phyloP scores from a whole-genome alignment of 2,888 invertebrate species.

The Lasioglossum malachurum region DNA sequence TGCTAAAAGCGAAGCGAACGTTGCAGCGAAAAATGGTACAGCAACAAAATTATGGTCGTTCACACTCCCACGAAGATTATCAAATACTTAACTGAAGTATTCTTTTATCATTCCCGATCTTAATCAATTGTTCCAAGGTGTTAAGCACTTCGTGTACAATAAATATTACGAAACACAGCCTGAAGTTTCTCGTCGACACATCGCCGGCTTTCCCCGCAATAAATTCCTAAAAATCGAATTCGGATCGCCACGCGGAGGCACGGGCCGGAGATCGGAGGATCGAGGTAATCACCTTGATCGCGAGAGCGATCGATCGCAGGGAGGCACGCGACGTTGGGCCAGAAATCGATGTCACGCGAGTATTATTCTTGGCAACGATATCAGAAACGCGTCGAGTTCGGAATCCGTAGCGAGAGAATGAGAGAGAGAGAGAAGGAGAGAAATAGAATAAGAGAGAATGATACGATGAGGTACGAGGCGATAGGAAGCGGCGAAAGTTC shows the following conservation, averaged over 20 bases:
- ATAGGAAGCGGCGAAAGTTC: conserved; percentile 33
- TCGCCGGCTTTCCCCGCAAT: not conserved
- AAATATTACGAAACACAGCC: not conserved
- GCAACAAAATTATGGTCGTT: not conserved
- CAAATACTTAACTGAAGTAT: not conserved
- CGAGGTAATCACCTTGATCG: conserved; percentile 1
- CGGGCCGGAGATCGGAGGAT: not conserved
- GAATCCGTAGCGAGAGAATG: not conserved
- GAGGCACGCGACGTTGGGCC: conserved; percentile 18
- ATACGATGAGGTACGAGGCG: conserved; percentile 30
- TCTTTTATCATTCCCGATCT: not conserved
- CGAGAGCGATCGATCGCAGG: conserved; percentile 45
- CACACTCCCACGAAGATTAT: not conserved
- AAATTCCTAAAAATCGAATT: not conserved
- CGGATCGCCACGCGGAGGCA: not conserved
- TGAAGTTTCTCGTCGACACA: not conserved
- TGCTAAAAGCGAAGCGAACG: not conserved
- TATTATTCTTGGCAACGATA: conserved; percentile 57
- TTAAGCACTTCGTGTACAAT: not conserved
- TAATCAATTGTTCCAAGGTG: not conserved
- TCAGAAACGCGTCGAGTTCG: conserved; percentile 18
- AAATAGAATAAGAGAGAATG: not conserved
- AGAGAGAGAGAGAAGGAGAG: not conserved
- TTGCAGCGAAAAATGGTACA: not conserved
- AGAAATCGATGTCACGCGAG: conserved; percentile 51